Evolutionary conservation across 2,888 invertebrate species (phyloP).

Genomic region (Drosophila nr. perissopoda): DNA sequence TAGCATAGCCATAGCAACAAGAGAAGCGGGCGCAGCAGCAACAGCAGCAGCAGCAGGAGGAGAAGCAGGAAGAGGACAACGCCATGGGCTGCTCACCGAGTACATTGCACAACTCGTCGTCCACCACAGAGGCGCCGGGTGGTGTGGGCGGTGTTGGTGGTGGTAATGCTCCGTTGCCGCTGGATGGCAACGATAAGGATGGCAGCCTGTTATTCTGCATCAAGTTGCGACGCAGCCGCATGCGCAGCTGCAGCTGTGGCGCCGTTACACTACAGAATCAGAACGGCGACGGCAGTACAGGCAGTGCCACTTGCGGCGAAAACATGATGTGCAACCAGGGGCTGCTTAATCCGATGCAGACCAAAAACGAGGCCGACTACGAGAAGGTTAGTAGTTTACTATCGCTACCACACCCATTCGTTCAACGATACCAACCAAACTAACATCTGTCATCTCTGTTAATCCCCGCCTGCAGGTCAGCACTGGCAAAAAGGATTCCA

Average conservation of each 20-base stretch:
- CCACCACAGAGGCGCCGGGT: constrained; percentile 42
- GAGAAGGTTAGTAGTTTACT: constrained; percentile 79
- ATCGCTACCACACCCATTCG: constrained; percentile 1
- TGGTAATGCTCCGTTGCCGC: constrained; percentile 49
- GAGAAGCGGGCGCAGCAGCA: constrained; percentile 1
- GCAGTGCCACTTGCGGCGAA: constrained; percentile 68
- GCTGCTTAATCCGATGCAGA: constrained; percentile 82
- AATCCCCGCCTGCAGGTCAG: constrained; percentile 74
- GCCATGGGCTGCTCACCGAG: constrained; percentile 81
- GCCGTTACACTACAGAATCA: constrained; percentile 76
- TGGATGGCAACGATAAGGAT: constrained; percentile 80
- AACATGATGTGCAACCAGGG: constrained; percentile 83
- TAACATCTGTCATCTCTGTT: constrained; percentile 4
- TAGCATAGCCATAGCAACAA: constrained; percentile 59
- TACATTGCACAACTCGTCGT: constrained; percentile 61
- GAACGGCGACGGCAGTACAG: constrained; percentile 78
- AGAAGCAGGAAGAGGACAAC: constrained; percentile 39
- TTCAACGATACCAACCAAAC: constrained; percentile 27
- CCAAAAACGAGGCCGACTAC: constrained; percentile 83
- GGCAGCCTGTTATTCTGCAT: constrained; percentile 83
- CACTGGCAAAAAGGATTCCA: constrained; percentile 84
- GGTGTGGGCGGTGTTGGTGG: constrained; percentile 22
- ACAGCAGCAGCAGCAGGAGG: not conserved
- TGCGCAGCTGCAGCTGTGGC: constrained; percentile 78
- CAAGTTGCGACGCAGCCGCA: constrained; percentile 80